Conservation (phyloP, 30 jellyfish, hydroid and myxozoan genomes). For the Calvadosia cruxmelitensis region DNA sequence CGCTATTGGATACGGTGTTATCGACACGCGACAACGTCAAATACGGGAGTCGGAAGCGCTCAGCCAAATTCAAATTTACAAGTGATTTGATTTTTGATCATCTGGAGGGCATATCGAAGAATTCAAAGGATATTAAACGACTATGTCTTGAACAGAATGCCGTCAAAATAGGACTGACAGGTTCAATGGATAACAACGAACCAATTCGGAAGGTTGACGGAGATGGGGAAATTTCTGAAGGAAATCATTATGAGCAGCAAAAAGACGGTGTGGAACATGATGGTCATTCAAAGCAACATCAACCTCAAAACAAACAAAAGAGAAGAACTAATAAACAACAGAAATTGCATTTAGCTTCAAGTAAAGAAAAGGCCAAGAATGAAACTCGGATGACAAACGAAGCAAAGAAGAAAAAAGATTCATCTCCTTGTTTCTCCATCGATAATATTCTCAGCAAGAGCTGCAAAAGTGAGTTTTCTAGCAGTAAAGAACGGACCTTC, state of each 20-base stretch:
- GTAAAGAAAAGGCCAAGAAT: not conserved
- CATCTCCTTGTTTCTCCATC: not conserved
- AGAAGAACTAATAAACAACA: not conserved
- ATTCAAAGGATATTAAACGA: conserved; percentile 14
- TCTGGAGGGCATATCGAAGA: conserved; percentile 31
- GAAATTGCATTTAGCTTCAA: not conserved
- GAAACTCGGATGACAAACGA: not conserved
- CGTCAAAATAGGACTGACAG: conserved; percentile 11
- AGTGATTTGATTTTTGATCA: conserved; percentile 75
- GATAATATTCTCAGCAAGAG: not conserved
- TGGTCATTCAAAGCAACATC: not conserved
- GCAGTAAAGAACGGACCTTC: not conserved
- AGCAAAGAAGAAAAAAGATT: not conserved
- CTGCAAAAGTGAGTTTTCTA: too few relatives aligned
- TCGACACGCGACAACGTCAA: conserved; percentile 34
- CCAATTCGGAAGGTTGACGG: not conserved
- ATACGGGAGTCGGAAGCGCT: conserved; percentile 11
- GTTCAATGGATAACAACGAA: conserved; percentile 1
- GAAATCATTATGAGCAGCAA: not conserved
- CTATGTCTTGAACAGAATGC: conserved; percentile 26
- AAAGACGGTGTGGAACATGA: not conserved
- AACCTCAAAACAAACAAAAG: not conserved
- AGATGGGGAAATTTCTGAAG: not conserved
- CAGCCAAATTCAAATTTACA: conserved; percentile 52
- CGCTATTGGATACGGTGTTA: conserved; percentile 58